Base-by-base conservation (phyloP, 2,797 vertebrate genomes). In the Brotula barbata region DNA sequence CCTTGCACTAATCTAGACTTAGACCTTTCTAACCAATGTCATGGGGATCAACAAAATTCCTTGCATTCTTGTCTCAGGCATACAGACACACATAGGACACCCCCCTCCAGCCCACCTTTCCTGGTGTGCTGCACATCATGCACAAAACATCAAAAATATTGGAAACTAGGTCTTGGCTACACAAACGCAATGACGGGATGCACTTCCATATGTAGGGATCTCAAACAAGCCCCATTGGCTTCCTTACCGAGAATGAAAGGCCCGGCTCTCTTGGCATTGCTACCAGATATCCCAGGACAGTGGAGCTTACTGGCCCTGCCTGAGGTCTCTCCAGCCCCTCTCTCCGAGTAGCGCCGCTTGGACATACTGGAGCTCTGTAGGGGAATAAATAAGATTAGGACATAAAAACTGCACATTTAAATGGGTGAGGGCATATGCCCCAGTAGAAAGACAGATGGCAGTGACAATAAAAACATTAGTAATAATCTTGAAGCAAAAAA, bases 191-290 rank as follows among this genome's bases (percentile, higher is more conserved):
- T 55, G 17, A n/a, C 16, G 58, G 13, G 11, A 23, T 31, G 25
- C 10, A 22, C 19, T 64, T 37, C 10, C 37, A 41, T 48, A 41
- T 9, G 33, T 40, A 48, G 13, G 9, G 14, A 9, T 50, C 7
- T 46, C 42, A 7, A 48, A 41, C 15, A 62, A 66, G 51, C 41
- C 49, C 23, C 3, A 10, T 20, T 33, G 20, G 45, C 82, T 88
- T 70, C 64, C 88, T 87, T 91, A 99, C 97, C 97, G 1, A 99
- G 93, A 73, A 99, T 94, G 80, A 98, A 99, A 1, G 97, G 97
- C 23, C 97, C 97, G 0, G 96, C 97, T 92, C 95, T 93, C 89
- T 99, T 99, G 74, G 95, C 94, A 54, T 95, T 98, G 62, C 83
- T 96, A 88, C 96, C 96, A 8, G 96, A 93, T 84, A 98, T 97